These are phyloP conservation scores for Saiga tatarica DNA, from an alignment of 2,113 vertebrate genomes.

Conservation along the genomic window DNA sequence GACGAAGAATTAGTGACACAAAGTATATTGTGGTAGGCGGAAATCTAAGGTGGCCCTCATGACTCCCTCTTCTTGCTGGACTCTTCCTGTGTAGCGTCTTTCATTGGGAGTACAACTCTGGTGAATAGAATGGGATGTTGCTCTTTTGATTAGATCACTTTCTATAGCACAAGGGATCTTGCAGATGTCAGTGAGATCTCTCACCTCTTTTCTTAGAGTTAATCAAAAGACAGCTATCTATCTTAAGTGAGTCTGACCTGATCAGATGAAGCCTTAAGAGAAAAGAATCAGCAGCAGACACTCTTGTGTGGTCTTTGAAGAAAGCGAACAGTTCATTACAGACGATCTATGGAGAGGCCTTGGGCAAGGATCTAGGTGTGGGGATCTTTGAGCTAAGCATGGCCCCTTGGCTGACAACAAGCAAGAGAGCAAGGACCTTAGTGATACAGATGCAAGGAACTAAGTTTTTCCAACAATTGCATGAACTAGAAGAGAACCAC, in stretches of 20 bases:
- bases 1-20: background rate
- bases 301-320: background rate
- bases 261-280: background rate
- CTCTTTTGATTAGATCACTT: background rate
- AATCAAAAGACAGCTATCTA: background rate
- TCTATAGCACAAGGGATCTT: background rate
- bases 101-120: accelerated
- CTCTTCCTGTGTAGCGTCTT: accelerated
- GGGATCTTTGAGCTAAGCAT: background rate
- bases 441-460: background rate
- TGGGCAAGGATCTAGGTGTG: background rate
- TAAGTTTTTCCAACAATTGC: background rate
- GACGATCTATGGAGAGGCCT: background rate
- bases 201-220: background rate
- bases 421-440: background rate
- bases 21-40: background rate
- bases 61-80: no score
- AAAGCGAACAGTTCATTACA: background rate
- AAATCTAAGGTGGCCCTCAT: background rate
- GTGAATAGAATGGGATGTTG: accelerated
- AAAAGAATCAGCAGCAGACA: no score
- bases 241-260: background rate
- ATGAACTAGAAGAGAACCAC: background rate
- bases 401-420: background rate
- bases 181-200: background rate